phyloP scores from a whole-genome alignment of 2,888 invertebrate species.

The Slavum lentiscoides region DNA sequence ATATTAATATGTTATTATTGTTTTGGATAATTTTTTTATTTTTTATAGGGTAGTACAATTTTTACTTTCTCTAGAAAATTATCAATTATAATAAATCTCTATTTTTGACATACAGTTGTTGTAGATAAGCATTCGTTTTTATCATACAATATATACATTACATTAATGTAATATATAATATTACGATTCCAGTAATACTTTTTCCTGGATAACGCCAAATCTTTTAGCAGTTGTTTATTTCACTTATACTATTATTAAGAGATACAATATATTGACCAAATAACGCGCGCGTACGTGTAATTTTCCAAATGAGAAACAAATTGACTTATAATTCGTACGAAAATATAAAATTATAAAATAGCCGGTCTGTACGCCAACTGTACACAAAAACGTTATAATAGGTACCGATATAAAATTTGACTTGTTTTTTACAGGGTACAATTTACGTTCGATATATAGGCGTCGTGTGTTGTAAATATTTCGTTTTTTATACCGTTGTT shows the following conservation, averaged over 20 bases:
- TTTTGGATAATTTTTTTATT: slow-evolving; percentile 4
- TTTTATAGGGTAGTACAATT: not conserved
- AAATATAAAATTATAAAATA: too few species aligned
- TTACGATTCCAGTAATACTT: too few species aligned
- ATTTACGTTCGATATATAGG: not conserved
- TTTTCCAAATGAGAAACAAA: too few species aligned
- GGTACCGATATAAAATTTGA: too few species aligned
- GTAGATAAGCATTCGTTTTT: not conserved
- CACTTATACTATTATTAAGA: not conserved
- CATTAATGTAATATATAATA: too few species aligned
- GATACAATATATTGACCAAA: too few species aligned
- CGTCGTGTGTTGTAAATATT: not conserved
- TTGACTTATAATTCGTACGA: too few species aligned
- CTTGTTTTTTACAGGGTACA: not conserved
- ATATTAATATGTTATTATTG: slow-evolving; percentile 22
- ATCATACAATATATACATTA: too few species aligned
- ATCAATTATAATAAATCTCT: slow-evolving; percentile 5
- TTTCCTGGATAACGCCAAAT: not conserved
- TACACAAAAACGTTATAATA: too few species aligned
- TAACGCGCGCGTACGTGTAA: too few species aligned
- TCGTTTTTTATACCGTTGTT: not conserved
- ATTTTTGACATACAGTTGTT: not conserved
- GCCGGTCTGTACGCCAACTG: too few species aligned
- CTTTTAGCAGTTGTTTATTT: not conserved
- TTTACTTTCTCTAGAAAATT: slow-evolving; percentile 24